Percentiles rank a stretch among this genome's conserved stretches.
Conservation (phyloP, 2,797 vertebrate genomes). For the Enteromius unitaeniatus region DNA sequence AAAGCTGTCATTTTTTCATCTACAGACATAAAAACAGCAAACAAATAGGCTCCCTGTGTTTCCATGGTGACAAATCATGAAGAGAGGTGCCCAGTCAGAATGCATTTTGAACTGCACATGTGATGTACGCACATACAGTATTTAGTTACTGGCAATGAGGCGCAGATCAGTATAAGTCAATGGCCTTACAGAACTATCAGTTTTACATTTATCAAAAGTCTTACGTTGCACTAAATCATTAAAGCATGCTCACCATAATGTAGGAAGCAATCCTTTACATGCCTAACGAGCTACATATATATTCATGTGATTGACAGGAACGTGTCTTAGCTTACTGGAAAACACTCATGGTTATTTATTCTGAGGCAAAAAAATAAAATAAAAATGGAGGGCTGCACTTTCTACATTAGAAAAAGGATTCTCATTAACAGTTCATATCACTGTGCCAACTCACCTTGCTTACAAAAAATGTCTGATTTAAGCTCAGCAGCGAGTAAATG, state of each 20-base stretch:
- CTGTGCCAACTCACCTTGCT: conserved; percentile 18
- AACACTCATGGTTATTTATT: conserved; percentile 33
- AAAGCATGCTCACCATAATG: conserved; percentile 21
- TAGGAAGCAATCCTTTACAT: conserved; percentile 25
- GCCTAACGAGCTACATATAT: conserved; percentile 15
- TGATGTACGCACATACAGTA: conserved; percentile 46
- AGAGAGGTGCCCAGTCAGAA: conserved; percentile 47
- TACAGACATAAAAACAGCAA: conserved; percentile 45
- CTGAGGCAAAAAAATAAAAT: conserved; percentile 25
- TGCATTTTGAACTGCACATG: conserved; percentile 44
- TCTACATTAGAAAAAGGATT: conserved; percentile 18
- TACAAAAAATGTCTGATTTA: background rate
- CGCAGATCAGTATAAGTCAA: conserved; percentile 42
- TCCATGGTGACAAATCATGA: conserved; percentile 54
- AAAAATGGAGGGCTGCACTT: conserved; percentile 19
- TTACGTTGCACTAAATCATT: conserved; percentile 47
- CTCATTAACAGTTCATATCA: conserved; percentile 32
- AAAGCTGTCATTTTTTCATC: conserved; percentile 1
- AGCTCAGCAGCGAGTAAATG: conserved; percentile 20
- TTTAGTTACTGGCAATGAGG: conserved; percentile 29
- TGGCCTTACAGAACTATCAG: conserved; percentile 42
- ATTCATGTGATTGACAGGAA: conserved; percentile 29
- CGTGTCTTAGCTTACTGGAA: background rate
- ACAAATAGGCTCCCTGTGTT: conserved; percentile 56
- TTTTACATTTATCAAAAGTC: conserved; percentile 49